These are phyloP conservation scores for Todiramphus saurophagus DNA, from an alignment of 2,113 vertebrate species.

Conservation along the genomic window DNA sequence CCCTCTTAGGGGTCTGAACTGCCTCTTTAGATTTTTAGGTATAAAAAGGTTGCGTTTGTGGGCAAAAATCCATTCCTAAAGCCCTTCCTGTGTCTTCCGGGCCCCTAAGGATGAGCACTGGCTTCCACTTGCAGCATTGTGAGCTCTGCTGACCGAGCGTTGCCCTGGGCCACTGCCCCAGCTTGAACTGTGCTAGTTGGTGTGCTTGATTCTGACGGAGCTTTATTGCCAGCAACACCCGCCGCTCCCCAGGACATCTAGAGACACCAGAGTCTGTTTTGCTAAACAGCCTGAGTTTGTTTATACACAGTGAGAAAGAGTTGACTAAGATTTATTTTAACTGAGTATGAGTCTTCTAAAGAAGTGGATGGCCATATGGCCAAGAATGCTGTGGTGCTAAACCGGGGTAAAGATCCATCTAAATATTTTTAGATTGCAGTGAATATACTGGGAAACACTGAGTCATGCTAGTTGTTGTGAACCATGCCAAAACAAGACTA, in stretches of 20 bases:
- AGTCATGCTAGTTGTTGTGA: background rate
- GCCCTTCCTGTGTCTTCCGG: background rate
- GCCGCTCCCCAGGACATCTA: background rate
- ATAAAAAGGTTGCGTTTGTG: background rate
- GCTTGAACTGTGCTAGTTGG: background rate
- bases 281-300: background rate
- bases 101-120: accelerated
- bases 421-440: background rate
- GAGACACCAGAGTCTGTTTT: background rate
- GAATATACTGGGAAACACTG: background rate
- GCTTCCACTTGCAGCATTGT: background rate
- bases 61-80: background rate
- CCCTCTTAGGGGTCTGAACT: background rate
- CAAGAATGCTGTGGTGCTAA: background rate
- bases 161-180: background rate
- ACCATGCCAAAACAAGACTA: background rate
- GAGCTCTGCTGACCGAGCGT: background rate
- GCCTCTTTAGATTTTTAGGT: background rate
- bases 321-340: slow-evolving; percentile 23
- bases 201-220: background rate
- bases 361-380: background rate
- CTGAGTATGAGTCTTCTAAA: background rate
- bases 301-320: background rate
- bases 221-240: background rate
- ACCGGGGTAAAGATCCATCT: background rate